Evolutionary conservation across 1,140 invertebrate species (phyloP), one percentile per base, ranked within the genome.

Genomic region (Orius insidiosus): DNA sequence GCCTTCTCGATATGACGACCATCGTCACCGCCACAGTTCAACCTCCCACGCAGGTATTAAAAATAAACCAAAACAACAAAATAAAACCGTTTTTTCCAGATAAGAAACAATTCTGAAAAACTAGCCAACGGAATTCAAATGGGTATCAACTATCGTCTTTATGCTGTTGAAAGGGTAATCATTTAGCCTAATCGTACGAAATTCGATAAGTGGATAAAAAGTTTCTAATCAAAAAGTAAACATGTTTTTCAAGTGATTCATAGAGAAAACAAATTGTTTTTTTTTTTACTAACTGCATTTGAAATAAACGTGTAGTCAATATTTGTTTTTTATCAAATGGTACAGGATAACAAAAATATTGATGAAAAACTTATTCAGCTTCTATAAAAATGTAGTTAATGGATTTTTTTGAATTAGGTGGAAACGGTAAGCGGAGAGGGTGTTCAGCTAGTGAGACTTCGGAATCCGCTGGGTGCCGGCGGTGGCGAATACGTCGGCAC

Each of bases 1-100:
- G 76, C 59, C 65, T 88, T 5, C 64, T 92, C 11, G 76, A 82
- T 48, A 83, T 82, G 67, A 88, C 85, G 1, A 87, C 83, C 32
- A 74, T 93, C 11, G 77, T 90, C 47, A 90, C 86, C 1, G 82
- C 80, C 53, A 75, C 77, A 19, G 75, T 80, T 5, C 57, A 59
- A 39, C 19, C 53, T 1, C 62, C 53, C 55, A 32, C 11, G 9
- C 18, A 31, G 14, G 35, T 36, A 36, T 4, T 15, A n/a, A 33
- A 33, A 33, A 33, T 7, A 33, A 33, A 33, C 6, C 6, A 33
- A 33, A 33, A 33, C 6, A 15, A n/a, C 9, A n/a, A n/a, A 36
- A 36, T 9, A 36, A 36, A 36, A 15, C 32, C 6, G 32, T 46
- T 42, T 51, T 43, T 61, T 60, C 33, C 72, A 72, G 68, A 70